Evolutionary conservation across 2,797 vertebrate genomes (phyloP).

Genomic region (Anguilla anguilla): DNA sequence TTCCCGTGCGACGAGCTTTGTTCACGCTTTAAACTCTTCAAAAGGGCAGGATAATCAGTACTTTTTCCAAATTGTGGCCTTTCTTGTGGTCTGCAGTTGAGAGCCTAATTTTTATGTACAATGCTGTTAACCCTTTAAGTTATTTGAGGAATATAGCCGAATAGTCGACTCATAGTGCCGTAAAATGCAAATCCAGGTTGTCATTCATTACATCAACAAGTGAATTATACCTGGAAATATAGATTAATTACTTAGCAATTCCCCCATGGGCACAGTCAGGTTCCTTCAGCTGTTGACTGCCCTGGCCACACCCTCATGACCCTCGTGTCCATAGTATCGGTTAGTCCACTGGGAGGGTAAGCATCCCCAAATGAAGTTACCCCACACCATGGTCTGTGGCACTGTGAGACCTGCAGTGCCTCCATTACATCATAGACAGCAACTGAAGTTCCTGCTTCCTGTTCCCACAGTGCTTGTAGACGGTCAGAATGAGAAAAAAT

Average conservation of each 20-base stretch:
- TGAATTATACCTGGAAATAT: neutral
- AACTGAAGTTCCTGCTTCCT: neutral
- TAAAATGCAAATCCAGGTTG: neutral
- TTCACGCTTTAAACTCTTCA: neutral
- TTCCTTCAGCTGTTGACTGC: neutral
- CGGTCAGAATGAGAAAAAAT: neutral
- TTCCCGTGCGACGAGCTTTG: neutral
- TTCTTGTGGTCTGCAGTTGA: neutral
- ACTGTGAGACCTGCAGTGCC: neutral
- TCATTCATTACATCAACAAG: neutral
- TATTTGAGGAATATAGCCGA: neutral
- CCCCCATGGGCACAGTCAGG: neutral
- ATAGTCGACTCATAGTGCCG: neutral
- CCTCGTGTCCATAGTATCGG: neutral
- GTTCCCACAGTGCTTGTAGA: neutral
- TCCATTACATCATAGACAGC: neutral
- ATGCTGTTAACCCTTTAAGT: neutral
- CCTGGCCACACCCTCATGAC: neutral
- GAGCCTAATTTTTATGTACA: neutral
- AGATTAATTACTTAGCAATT: neutral
- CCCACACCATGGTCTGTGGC: neutral
- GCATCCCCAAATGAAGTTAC: neutral
- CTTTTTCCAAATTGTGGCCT: neutral
- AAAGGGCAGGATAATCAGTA: neutral
- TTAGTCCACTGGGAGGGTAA: neutral